Evolutionary conservation across 2,888 invertebrate species (phyloP).

Genomic region (Trichacis sp.): DNA sequence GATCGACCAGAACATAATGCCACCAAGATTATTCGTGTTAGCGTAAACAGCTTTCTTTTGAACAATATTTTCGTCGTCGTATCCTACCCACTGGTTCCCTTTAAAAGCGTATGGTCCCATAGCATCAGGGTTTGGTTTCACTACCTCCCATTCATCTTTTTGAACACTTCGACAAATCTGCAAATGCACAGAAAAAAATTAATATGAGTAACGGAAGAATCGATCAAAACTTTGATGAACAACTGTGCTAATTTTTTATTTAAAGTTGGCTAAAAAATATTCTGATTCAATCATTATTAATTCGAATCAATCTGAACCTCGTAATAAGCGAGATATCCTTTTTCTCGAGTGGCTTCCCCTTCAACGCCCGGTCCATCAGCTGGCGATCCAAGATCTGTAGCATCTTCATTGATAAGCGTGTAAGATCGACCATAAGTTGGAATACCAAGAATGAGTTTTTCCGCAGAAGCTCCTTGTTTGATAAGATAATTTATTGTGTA

Average conservation of each 20-base stretch:
- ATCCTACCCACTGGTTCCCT: conserved; percentile 94
- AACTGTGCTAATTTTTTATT: too few relatives aligned
- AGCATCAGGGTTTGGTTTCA: conserved; percentile 82
- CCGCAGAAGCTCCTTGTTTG: conserved; percentile 81
- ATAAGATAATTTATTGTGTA: conserved; percentile 87
- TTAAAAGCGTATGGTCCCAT: conserved; percentile 92
- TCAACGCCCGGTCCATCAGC: conserved; percentile 92
- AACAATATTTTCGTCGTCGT: conserved; percentile 88
- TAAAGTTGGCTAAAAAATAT: too few relatives aligned
- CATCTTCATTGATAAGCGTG: conserved; percentile 87
- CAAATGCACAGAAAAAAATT: too few relatives aligned
- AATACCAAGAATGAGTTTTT: conserved; percentile 87
- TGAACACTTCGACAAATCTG: conserved; percentile 88
- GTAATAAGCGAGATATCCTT: conserved; percentile 92
- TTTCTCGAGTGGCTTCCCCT: conserved; percentile 91
- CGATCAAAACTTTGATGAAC: too few relatives aligned
- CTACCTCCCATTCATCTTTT: conserved; percentile 84
- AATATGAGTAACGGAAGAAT: too few relatives aligned
- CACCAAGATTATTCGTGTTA: conserved; percentile 85
- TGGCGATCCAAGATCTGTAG: conserved; percentile 87
- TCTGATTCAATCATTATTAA: too few relatives aligned
- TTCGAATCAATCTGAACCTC: conserved; percentile 73
- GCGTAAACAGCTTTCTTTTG: conserved; percentile 87
- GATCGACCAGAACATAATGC: conserved; percentile 94
- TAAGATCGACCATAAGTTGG: conserved; percentile 93